phyloP scores from a whole-genome alignment of 2,888 invertebrate genomes.

The Cinara cedri region DNA sequence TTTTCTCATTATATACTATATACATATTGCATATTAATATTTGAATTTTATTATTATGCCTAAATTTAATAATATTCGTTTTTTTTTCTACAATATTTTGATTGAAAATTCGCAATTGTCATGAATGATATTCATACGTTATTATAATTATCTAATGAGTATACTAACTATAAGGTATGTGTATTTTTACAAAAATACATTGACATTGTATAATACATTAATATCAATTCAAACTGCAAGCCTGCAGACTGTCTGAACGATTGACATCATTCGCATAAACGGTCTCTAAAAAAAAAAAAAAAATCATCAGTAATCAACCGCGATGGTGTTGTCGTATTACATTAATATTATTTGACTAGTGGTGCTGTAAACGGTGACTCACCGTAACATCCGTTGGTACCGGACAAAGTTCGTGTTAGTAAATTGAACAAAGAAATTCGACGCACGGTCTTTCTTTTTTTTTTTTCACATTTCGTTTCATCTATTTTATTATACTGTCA shows the following conservation, averaged over 20 bases:
- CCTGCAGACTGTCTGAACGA: neutral
- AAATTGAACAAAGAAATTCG: conserved; percentile 4
- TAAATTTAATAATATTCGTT: too few relatives aligned
- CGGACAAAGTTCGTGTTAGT: neutral
- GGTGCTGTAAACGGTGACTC: conserved; percentile 3
- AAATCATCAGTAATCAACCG: neutral
- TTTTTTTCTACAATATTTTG: too few relatives aligned
- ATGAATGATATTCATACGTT: too few relatives aligned
- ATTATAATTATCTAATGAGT: too few relatives aligned
- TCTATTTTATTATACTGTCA: too few relatives aligned
- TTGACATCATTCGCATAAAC: neutral
- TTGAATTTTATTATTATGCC: too few relatives aligned
- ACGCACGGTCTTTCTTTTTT: neutral
- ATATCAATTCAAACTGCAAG: neutral
- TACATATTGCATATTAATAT: too few relatives aligned
- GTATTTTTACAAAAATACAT: neutral
- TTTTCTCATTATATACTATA: too few relatives aligned
- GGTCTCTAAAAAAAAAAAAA: neutral
- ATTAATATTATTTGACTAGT: neutral
- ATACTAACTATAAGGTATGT: too few relatives aligned
- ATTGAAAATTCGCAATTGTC: too few relatives aligned
- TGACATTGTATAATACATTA: neutral
- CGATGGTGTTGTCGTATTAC: neutral
- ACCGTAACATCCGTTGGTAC: neutral
- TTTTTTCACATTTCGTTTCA: neutral